These are phyloP conservation scores for Archaeoteleia sp. DNA, from an alignment of 2,888 invertebrate genomes.

Conservation along the genomic window DNA sequence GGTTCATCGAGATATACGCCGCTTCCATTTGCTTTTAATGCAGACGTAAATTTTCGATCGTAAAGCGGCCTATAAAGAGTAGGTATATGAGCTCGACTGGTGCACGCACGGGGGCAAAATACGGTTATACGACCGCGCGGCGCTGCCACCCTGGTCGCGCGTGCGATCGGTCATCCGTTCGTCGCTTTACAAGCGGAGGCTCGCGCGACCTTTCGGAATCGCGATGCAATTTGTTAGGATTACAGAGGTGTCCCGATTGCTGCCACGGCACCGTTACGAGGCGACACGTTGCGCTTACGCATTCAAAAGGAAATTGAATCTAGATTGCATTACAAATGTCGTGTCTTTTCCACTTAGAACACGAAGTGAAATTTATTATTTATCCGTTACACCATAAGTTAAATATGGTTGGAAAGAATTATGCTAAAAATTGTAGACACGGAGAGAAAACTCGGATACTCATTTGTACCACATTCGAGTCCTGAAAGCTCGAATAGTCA, in stretches of 20 bases:
- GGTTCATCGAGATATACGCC: slow-evolving; percentile 35
- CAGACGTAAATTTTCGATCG: slow-evolving; percentile 47
- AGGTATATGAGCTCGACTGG: slow-evolving; percentile 20
- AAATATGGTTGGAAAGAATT: no score
- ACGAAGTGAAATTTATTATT: slow-evolving; percentile 35
- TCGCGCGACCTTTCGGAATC: slow-evolving; percentile 24
- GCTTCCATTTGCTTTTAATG: slow-evolving; percentile 42
- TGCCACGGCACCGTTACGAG: slow-evolving; percentile 44
- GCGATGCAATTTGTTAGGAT: slow-evolving; percentile 47
- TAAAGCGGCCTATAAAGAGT: slow-evolving; percentile 40
- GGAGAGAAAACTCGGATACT: no score
- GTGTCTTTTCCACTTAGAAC: slow-evolving; percentile 28
- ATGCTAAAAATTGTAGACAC: no score
- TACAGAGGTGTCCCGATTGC: slow-evolving; percentile 46
- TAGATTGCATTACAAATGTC: slow-evolving; percentile 43
- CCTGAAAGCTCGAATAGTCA: no score
- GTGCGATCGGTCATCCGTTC: slow-evolving; percentile 47
- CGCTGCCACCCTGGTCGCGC: slow-evolving; percentile 55
- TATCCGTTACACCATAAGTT: no score
- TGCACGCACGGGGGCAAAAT: slow-evolving; percentile 57
- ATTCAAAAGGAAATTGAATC: slow-evolving; percentile 43
- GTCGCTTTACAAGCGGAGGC: slow-evolving; percentile 36
- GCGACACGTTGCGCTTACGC: slow-evolving; percentile 38
- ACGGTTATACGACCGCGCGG: slow-evolving; percentile 65
- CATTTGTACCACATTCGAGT: no score